These are phyloP conservation scores for Prunella strophiata DNA, from an alignment of 2,797 vertebrate genomes.

Conservation along the genomic window DNA sequence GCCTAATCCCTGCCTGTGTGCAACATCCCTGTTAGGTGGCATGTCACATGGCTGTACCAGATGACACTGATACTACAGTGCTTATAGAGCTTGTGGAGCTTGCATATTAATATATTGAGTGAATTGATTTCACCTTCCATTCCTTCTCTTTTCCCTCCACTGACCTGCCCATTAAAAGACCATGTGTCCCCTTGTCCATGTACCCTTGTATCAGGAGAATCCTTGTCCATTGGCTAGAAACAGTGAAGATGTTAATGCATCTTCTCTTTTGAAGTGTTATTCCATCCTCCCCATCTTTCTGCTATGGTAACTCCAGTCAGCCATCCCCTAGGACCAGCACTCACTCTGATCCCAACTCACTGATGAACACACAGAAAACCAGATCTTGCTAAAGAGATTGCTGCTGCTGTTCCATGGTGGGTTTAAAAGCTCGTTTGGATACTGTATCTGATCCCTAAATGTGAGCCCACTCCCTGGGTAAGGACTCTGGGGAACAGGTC, in stretches of 20 bases:
- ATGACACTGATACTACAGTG: not conserved
- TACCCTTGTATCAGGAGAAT: not conserved
- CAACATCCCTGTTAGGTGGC: not conserved
- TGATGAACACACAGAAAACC: not conserved
- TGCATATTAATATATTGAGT: not conserved
- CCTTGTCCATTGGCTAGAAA: not conserved
- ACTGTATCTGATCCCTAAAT: not conserved
- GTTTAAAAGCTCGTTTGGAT: not conserved
- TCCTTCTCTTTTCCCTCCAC: not conserved
- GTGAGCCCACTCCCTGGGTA: not conserved
- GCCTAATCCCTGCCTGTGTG: not conserved
- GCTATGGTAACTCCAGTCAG: not conserved
- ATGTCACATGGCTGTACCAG: not conserved
- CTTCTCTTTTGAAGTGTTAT: not conserved
- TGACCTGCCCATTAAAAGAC: not conserved
- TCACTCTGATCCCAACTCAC: not conserved
- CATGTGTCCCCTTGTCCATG: not conserved
- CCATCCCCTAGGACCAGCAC: not conserved
- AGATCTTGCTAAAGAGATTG: not conserved
- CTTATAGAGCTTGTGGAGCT: not conserved
- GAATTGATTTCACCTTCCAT: not conserved
- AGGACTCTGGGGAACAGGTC: not conserved
- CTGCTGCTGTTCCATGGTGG: not conserved
- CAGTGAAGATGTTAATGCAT: not conserved
- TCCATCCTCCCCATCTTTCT: not conserved